Evolutionary conservation across 2,797 vertebrate species (phyloP).

Genomic region (Morelia viridis): DNA sequence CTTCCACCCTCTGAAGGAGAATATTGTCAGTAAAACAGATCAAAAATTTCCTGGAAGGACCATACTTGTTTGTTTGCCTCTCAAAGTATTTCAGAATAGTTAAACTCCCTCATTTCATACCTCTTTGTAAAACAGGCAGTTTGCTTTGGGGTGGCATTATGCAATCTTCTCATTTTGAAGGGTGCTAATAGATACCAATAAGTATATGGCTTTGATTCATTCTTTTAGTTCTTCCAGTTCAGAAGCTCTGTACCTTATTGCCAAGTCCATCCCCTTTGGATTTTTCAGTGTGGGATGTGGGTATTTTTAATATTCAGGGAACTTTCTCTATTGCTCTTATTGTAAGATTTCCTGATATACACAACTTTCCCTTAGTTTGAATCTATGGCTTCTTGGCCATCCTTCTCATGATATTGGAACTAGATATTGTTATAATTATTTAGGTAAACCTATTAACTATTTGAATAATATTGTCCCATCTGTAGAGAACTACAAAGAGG

Average conservation of each 20-base stretch:
- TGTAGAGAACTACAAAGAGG: not conserved
- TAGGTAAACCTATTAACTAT: not conserved
- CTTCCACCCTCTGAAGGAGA: not conserved
- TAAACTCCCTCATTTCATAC: not conserved
- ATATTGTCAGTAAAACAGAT: not conserved
- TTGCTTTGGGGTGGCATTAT: not conserved
- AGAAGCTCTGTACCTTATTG: not conserved
- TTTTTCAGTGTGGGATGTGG: not conserved
- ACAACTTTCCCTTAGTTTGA: not conserved
- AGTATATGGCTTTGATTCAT: not conserved
- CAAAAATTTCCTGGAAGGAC: not conserved
- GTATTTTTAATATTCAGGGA: not conserved
- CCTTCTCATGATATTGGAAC: not conserved
- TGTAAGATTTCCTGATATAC: not conserved
- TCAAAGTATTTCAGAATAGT: not conserved
- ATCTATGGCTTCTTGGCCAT: not conserved
- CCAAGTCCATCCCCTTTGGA: not conserved
- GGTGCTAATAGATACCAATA: not conserved
- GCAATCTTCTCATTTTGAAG: not conserved
- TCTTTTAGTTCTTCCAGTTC: not conserved
- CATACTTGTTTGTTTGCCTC: not conserved
- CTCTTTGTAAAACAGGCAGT: not conserved
- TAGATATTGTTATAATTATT: not conserved
- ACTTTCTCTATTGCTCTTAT: not conserved
- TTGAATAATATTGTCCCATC: not conserved